phyloP scores from a whole-genome alignment of 2,113 vertebrate species.

The Prochilodus magdalenae region DNA sequence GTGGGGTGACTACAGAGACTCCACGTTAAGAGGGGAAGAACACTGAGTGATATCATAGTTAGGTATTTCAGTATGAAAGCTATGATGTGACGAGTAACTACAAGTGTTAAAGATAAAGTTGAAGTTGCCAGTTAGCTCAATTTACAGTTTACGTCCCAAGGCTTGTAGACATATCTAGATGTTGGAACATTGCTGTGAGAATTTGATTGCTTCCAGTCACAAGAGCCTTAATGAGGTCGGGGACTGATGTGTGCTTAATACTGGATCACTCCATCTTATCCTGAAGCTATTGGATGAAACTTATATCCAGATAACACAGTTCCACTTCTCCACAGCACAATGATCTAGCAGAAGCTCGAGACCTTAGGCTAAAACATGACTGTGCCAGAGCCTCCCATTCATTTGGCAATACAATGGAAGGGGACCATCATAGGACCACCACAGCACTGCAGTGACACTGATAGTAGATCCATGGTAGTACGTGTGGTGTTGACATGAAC shows the following conservation, averaged over 20 bases:
- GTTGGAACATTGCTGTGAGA: background rate
- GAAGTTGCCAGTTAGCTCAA: no score
- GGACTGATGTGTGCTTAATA: background rate
- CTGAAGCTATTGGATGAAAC: background rate
- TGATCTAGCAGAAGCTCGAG: no score
- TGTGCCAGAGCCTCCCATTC: no score
- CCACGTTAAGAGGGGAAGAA: background rate
- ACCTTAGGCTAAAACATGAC: no score
- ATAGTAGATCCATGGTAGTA: no score
- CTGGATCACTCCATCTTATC: background rate
- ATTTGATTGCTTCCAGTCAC: background rate
- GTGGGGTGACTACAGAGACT: background rate
- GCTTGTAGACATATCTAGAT: background rate
- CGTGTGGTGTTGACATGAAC: no score
- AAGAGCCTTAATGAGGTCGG: background rate
- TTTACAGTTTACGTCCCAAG: no score
- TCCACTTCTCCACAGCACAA: no score
- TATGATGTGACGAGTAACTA: background rate
- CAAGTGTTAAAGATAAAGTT: background rate
- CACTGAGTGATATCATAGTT: background rate
- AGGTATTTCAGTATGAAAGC: background rate
- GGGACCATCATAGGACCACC: no score
- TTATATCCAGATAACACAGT: background rate
- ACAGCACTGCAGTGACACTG: no score
- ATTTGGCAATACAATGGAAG: no score